phyloP scores from a whole-genome alignment of 2,888 invertebrate genomes.

The Tethea ocularis region DNA sequence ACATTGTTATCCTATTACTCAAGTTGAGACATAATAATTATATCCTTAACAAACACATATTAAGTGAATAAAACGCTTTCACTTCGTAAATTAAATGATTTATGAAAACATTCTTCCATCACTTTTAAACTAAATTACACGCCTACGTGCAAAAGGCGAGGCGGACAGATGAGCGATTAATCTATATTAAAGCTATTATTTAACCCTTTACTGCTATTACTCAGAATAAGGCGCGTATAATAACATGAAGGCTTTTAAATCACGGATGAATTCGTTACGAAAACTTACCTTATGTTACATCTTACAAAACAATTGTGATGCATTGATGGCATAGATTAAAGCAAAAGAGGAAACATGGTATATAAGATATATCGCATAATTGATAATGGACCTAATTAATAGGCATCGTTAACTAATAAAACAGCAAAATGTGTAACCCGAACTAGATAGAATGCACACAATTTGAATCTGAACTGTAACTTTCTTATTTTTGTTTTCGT shows the following conservation, averaged over 20 bases:
- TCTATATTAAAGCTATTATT: constrained; percentile 71
- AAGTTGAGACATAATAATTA: not conserved
- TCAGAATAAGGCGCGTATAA: constrained; percentile 40
- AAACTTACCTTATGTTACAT: constrained; percentile 11
- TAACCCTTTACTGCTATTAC: constrained; percentile 64
- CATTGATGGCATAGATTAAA: too few species aligned
- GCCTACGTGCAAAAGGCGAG: constrained; percentile 47
- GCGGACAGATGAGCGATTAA: constrained; percentile 61
- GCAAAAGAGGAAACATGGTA: too few species aligned
- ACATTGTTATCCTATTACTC: not conserved
- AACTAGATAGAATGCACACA: too few species aligned
- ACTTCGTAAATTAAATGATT: constrained; percentile 45
- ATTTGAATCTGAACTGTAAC: too few species aligned
- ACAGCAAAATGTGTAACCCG: too few species aligned
- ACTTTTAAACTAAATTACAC: constrained; percentile 45
- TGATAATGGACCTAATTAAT: too few species aligned
- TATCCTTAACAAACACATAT: not conserved
- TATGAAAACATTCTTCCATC: constrained; percentile 40
- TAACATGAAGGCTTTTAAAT: constrained; percentile 28
- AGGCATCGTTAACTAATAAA: too few species aligned
- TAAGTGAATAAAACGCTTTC: constrained; percentile 19
- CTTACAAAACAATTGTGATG: too few species aligned
- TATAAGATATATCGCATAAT: too few species aligned
- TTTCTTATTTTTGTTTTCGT: too few species aligned
- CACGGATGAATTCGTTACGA: constrained; percentile 19